Percentiles rank a stretch among this genome's conserved stretches.
phyloP scores from a whole-genome alignment of 2,888 invertebrate genomes.

The Drosophila anomelani region DNA sequence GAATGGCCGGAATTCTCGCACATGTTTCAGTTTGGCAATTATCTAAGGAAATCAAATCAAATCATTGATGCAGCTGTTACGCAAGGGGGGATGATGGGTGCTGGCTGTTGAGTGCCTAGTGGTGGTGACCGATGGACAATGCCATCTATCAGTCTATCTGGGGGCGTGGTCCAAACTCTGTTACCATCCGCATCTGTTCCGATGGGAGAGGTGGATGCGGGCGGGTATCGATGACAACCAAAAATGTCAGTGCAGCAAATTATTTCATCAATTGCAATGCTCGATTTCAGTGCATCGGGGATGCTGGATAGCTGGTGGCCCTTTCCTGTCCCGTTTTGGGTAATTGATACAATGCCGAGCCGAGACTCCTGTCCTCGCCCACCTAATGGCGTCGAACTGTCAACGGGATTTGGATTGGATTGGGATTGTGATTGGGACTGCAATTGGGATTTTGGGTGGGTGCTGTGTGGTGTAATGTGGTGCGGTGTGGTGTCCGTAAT shows the following conservation, averaged over 20 bases:
- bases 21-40: slow-evolving; percentile 61
- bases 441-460: slow-evolving; percentile 34
- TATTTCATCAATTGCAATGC: slow-evolving; percentile 80
- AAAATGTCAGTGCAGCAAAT: slow-evolving; percentile 74
- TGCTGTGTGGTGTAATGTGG: not conserved
- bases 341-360: slow-evolving; percentile 70
- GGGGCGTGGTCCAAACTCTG: slow-evolving; percentile 26
- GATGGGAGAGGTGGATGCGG: slow-evolving; percentile 13
- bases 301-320: not conserved
- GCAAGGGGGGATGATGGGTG: slow-evolving; percentile 30
- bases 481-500: slow-evolving; percentile 48
- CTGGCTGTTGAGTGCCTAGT: not conserved
- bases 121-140: slow-evolving; percentile 16
- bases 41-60: slow-evolving; percentile 57
- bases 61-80: slow-evolving; percentile 58
- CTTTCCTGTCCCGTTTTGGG: slow-evolving; percentile 60
- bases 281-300: slow-evolving; percentile 60
- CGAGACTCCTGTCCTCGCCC: slow-evolving; percentile 58
- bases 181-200: slow-evolving; percentile 54
- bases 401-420: slow-evolving; percentile 63
- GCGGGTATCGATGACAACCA: slow-evolving; percentile 57
- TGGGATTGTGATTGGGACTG: not conserved
- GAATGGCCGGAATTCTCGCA: slow-evolving; percentile 58
- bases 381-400: slow-evolving; percentile 74
- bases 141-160: slow-evolving; percentile 9